These are phyloP conservation scores for Pithys albifrons DNA, from an alignment of 2,113 vertebrate species.

Conservation along the genomic window DNA sequence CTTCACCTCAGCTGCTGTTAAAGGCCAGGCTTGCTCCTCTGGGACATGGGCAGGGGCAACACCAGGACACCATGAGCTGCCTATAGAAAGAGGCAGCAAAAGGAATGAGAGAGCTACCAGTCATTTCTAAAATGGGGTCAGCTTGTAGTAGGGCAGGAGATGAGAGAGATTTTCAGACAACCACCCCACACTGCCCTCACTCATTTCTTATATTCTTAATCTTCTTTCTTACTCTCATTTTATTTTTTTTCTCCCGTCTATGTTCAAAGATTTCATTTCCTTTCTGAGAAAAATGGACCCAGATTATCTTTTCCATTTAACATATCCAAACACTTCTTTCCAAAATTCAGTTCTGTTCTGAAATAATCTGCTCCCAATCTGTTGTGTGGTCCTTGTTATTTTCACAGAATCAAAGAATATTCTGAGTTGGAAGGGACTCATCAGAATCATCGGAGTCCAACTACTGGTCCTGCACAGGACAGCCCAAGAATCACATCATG, in stretches of 20 bases:
- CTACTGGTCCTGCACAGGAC: too few species aligned
- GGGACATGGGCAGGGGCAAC: background rate
- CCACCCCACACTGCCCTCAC: background rate
- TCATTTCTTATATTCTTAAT: background rate
- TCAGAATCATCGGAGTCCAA: background rate
- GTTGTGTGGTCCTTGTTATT: background rate
- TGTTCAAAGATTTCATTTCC: background rate
- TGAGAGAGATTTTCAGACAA: background rate
- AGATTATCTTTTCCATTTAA: constrained; percentile 4
- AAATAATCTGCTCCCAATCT: background rate
- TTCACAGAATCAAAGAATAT: background rate
- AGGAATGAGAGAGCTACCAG: background rate
- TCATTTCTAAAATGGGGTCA: background rate
- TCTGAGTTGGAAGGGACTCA: background rate
- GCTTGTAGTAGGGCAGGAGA: background rate
- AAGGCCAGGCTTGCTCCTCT: background rate
- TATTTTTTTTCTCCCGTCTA: background rate
- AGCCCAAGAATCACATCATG: background rate
- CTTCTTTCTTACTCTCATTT: background rate
- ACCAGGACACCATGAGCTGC: background rate
- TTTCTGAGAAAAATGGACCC: background rate
- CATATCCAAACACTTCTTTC: background rate
- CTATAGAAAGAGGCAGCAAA: background rate
- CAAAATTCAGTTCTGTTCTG: background rate
- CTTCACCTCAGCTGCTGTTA: background rate